Evolutionary conservation across 1,140 invertebrate species (phyloP), one percentile per base, ranked within the genome.

Genomic region (Gonatopus flavifemur): DNA sequence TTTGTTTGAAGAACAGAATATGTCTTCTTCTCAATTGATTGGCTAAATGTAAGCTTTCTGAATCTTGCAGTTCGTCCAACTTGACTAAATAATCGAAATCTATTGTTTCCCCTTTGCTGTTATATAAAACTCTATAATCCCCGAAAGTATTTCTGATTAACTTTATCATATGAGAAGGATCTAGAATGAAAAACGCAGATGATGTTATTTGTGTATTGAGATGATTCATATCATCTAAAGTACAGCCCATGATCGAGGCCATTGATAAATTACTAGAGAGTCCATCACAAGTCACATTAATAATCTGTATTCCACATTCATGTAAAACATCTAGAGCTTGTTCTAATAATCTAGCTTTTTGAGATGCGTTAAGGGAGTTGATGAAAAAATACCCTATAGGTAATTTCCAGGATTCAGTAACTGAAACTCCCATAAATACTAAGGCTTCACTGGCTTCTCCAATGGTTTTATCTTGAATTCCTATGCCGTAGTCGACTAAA

Each of bases 341-440:
- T 45, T 38, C 33, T 33, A 69, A 38, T 22, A 69, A 22, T 47
- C 42, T 50, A 8, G 56, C 49, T 13, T 48, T 42, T 52, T 66
- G 28, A 5, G 28, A 2, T 18, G 33, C 55, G 45, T 19, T 42
- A 9, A 68, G 13, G 7, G 49, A 44, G 38, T 57, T 31, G 10
- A 54, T 44, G 15, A 66, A 55, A 56, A 68, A 62, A 57, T 68
- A 67, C 5, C 58, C 59, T 8, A 69, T 25, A 15, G 69, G 66
- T 45, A 69, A 41, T 49, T 68, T 65, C 55, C 55, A 69, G 21
- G 16, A 16, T 10, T 20, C 24, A 49, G 68, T 68, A 10, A 68
- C 10, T 10, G 32, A 41, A 31, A 59, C 54, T 15, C 55, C 25
- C 57, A 64, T 53, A 15, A 69, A 53, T 41, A 68, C 65, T 10